Conservation (phyloP, 2,888 invertebrate genomes). For the Agriotes lineatus region DNA sequence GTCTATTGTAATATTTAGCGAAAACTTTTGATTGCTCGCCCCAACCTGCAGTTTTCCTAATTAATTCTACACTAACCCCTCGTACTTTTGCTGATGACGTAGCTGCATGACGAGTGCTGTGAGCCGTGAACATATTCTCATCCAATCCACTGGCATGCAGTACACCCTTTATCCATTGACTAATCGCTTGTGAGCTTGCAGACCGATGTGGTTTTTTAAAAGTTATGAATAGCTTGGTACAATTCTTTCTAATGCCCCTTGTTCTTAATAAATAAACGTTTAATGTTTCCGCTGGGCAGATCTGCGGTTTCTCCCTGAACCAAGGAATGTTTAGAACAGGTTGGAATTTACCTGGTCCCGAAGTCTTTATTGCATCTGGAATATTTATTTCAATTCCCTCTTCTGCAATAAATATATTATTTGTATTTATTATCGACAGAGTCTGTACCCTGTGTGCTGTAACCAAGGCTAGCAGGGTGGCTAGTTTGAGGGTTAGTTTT, state of each 20-base stretch:
- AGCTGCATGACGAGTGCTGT: constrained; percentile 16
- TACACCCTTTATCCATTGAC: constrained; percentile 28
- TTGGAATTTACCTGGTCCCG: not conserved
- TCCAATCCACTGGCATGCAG: constrained; percentile 32
- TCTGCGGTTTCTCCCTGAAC: not conserved
- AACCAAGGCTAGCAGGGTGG: constrained; percentile 13
- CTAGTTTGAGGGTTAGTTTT: constrained; percentile 5
- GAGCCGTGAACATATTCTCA: not conserved
- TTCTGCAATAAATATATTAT: not conserved
- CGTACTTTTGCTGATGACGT: not conserved
- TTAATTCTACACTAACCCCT: not conserved
- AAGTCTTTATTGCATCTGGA: constrained; percentile 18
- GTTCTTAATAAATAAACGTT: not conserved
- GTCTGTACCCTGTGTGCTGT: constrained; percentile 27
- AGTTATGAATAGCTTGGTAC: not conserved
- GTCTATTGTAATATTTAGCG: not conserved
- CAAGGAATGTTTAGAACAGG: constrained; percentile 12
- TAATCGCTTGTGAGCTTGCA: constrained; percentile 30
- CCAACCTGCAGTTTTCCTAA: not conserved
- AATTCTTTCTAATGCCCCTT: not conserved
- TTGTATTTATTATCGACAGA: not conserved
- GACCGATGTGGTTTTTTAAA: constrained; percentile 25
- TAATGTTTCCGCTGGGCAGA: constrained; percentile 10
- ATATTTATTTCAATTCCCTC: constrained; percentile 9
- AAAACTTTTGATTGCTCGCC: not conserved